Evolutionary conservation across 2,888 invertebrate species (phyloP).

Genomic region (Ectemnius lituratus): DNA sequence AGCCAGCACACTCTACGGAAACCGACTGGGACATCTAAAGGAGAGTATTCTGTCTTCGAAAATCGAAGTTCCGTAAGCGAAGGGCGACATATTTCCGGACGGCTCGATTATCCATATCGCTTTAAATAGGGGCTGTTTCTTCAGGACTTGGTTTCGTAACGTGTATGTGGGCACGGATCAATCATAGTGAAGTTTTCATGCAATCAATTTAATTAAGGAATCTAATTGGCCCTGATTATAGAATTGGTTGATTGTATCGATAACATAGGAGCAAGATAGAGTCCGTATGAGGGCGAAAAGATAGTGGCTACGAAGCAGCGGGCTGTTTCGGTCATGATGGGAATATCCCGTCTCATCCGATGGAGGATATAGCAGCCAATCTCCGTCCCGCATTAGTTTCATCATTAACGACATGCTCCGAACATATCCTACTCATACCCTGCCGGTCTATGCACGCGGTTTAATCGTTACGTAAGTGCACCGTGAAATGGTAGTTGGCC

Average conservation of each 20-base stretch:
- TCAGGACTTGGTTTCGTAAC: no score
- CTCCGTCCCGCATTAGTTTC: constrained; percentile 62
- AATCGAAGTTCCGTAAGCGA: constrained; percentile 35
- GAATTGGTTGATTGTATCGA: no score
- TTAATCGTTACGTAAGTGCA: constrained; percentile 61
- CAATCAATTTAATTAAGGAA: no score
- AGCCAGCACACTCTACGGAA: constrained; percentile 16
- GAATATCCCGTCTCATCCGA: constrained; percentile 39
- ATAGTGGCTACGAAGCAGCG: constrained; percentile 11
- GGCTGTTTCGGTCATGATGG: constrained; percentile 28
- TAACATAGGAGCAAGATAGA: constrained; percentile 15
- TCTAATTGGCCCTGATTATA: no score
- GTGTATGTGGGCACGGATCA: no score
- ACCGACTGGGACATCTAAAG: constrained; percentile 15
- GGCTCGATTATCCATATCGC: constrained; percentile 19
- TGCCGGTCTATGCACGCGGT: constrained; percentile 39
- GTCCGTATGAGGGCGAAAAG: constrained; percentile 8
- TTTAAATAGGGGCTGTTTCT: neutral
- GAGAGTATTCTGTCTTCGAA: constrained; percentile 44
- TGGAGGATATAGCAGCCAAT: constrained; percentile 29
- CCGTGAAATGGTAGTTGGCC: constrained; percentile 62
- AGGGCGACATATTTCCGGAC: constrained; percentile 39
- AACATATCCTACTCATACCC: constrained; percentile 23
- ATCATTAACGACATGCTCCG: constrained; percentile 54
- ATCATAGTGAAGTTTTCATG: no score